These are phyloP conservation scores for Hermodice carunculata DNA, from an alignment of 2,888 invertebrate species.

Conservation along the genomic window DNA sequence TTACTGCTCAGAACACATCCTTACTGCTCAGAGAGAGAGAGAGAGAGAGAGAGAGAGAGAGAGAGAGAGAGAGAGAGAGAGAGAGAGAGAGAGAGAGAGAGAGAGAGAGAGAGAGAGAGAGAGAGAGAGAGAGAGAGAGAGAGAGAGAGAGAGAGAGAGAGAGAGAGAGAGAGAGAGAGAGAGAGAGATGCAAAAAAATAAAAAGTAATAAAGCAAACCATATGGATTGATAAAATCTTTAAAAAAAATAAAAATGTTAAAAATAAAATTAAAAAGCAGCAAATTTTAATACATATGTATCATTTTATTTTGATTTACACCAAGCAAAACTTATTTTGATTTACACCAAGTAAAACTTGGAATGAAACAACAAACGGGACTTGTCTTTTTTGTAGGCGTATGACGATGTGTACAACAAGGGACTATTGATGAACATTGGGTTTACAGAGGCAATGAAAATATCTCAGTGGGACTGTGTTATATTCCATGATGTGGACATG, in stretches of 20 bases:
- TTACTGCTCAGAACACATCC: background rate
- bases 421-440: too few relatives aligned
- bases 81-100: too few relatives aligned
- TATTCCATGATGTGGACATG: too few relatives aligned
- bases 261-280: background rate
- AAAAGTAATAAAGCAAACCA: background rate
- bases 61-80: constrained; percentile 8
- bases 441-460: too few relatives aligned
- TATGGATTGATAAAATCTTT: background rate
- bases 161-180: background rate
- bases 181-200: background rate
- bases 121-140: constrained; percentile 8
- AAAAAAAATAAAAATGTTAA: background rate
- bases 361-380: too few relatives aligned
- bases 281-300: background rate
- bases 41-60: constrained; percentile 8
- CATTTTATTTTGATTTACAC: too few relatives aligned
- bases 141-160: constrained; percentile 1
- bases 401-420: too few relatives aligned
- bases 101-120: too few relatives aligned
- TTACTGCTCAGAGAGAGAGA: background rate
- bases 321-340: too few relatives aligned
- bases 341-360: too few relatives aligned
- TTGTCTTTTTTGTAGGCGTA: too few relatives aligned
- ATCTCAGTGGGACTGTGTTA: too few relatives aligned